Evolutionary conservation across 2,797 vertebrate genomes (phyloP).

Genomic region (Sparidentex hasta): DNA sequence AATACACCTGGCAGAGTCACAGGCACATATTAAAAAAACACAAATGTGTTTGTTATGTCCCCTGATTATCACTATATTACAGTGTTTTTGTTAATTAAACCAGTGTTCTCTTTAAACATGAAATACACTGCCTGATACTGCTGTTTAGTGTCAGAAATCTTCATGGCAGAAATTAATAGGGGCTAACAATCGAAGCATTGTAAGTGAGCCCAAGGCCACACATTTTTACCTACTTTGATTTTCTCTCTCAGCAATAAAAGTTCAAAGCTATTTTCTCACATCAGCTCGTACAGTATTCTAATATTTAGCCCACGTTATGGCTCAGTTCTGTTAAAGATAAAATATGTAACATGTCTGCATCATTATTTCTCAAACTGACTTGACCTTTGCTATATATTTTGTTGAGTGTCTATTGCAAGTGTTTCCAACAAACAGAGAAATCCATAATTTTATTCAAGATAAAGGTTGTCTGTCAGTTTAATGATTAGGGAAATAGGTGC

Average conservation of each 20-base stretch:
- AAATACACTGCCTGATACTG: background rate
- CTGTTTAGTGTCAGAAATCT: background rate
- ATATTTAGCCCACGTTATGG: background rate
- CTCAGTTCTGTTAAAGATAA: background rate
- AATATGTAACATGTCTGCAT: too few relatives aligned
- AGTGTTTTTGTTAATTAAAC: background rate
- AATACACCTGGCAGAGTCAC: slow-evolving; percentile 6
- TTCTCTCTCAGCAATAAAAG: background rate
- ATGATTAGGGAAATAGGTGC: too few relatives aligned
- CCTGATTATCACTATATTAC: background rate
- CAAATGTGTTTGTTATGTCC: background rate
- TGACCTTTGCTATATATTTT: too few relatives aligned
- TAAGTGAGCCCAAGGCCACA: background rate
- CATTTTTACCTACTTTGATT: background rate
- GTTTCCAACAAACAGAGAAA: too few relatives aligned
- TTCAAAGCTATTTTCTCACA: background rate
- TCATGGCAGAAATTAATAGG: background rate
- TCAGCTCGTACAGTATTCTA: background rate
- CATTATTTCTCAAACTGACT: too few relatives aligned
- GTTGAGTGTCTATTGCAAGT: too few relatives aligned
- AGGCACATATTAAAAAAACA: background rate
- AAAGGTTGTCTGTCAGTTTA: too few relatives aligned
- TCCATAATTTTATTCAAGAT: too few relatives aligned
- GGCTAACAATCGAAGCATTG: background rate
- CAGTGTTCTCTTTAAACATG: background rate